These are phyloP conservation scores for Abrostola triplasia DNA, from an alignment of 2,888 invertebrate species.

Conservation along the genomic window DNA sequence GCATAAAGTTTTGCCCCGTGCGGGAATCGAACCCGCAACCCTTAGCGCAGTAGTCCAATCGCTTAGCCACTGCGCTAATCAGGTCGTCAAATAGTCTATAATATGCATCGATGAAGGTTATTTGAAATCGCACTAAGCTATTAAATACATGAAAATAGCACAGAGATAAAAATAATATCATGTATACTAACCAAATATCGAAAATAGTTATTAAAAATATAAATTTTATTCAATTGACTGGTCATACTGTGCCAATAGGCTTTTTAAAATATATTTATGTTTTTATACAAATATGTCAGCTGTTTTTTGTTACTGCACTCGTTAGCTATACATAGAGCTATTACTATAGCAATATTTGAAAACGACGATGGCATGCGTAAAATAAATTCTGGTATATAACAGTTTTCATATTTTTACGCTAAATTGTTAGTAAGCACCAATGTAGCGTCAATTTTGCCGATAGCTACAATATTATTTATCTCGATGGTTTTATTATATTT, in stretches of 20 bases:
- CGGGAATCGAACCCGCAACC: no score
- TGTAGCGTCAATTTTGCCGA: no score
- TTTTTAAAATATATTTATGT: neutral
- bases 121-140: no score
- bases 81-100: no score
- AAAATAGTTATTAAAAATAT: neutral
- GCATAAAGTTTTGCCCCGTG: no score
- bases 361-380: constrained; percentile 4
- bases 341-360: constrained; percentile 12
- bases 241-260: neutral
- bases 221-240: neutral
- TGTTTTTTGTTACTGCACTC: constrained; percentile 13
- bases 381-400: constrained; percentile 5
- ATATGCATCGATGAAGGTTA: no score
- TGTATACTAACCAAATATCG: neutral
- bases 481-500: no score
- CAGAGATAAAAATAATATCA: neutral
- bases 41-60: no score
- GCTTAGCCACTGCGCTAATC: no score
- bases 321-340: constrained; percentile 9
- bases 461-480: no score
- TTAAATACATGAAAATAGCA: no score
- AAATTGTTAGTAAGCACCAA: no score
- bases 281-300: constrained; percentile 3
- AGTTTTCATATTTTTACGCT: neutral